These are phyloP conservation scores for Oscheius sp. DNA, from an alignment of 2,888 invertebrate genomes.

Conservation along the genomic window DNA sequence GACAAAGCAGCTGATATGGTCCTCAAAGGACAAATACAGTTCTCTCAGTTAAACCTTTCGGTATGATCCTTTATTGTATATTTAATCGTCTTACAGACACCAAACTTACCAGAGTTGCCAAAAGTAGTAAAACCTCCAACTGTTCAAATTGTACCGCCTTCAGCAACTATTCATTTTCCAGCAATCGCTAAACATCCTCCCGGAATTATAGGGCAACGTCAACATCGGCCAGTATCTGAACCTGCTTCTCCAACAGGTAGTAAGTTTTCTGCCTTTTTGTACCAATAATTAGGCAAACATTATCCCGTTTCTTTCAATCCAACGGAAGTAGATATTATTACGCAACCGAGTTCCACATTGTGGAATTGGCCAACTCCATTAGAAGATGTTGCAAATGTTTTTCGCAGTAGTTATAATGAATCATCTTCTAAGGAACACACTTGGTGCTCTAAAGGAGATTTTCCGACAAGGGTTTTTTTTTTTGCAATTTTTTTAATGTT, in stretches of 20 bases:
- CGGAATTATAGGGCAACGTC: slow-evolving; percentile 54
- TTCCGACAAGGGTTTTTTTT: too few species aligned
- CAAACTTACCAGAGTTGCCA: slow-evolving; percentile 36
- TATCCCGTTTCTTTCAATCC: too few species aligned
- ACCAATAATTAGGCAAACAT: too few species aligned
- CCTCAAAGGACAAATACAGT: slow-evolving; percentile 31
- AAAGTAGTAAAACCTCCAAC: slow-evolving; percentile 47
- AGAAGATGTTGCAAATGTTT: background rate
- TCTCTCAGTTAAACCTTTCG: background rate
- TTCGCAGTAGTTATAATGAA: background rate
- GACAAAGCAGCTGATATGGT: slow-evolving; percentile 42
- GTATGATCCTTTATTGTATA: background rate
- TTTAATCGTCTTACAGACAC: slow-evolving; percentile 13
- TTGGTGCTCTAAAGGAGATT: too few species aligned
- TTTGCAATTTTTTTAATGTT: too few species aligned
- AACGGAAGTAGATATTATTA: too few species aligned
- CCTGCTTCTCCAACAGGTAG: too few species aligned
- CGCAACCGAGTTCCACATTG: too few species aligned
- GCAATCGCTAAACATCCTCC: slow-evolving; percentile 38
- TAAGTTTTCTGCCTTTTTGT: too few species aligned
- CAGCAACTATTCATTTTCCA: slow-evolving; percentile 30
- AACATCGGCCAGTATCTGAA: too few species aligned
- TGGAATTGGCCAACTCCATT: too few species aligned
- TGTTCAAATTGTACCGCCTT: slow-evolving; percentile 48
- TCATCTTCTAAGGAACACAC: too few species aligned